Base-by-base conservation (phyloP, 2,113 vertebrate species). In the Equus przewalskii region DNA sequence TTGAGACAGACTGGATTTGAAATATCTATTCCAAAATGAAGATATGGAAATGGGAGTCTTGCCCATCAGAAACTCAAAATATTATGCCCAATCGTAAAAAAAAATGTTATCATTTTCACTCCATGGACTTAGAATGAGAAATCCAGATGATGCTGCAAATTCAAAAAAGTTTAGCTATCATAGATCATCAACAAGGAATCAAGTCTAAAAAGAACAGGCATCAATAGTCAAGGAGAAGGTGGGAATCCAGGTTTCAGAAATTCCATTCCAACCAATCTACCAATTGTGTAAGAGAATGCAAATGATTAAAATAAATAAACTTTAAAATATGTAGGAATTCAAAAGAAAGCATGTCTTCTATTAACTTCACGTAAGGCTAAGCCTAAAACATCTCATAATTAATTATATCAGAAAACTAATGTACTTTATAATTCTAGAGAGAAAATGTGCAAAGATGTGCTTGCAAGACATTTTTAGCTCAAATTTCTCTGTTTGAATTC, bases 391-490 rank as follows among this genome's bases (percentile, higher is more conserved):
- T 24, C 65, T 51, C 56, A 75, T 64, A 80, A 95, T 92, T 90
- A 86, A 91, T 92, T 82, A 49, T 44, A 87, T 92, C 70, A 96
- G 76, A 96, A 97, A 95, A 97, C 90, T 54, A 95, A 96, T 94
- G 69, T 92, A 81, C 62, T 90, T 67, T 95, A 33, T 75, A 96
- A 95, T 97, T 96, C 78, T 92, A 96, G 88, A 92, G 67, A 96
- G 70, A 95, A 97, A 97, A 97, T 93, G 49, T 95, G 60, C 85
- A 94, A 96, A 92, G 80, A 95, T 90, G 44, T 83, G 72, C 92
- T 96, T 93, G 92, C 88, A 92, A 95, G 79, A 92, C 87, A 96
- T 92, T 97, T 96, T 98, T 98, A 97, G 83, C 93, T 95, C 69
- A 80, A 60, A 94, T 96, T 96, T 94, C 92, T 97, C 92, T 94